Base-by-base conservation (phyloP, 2,113 vertebrate species). In the Chloebia gouldiae region DNA sequence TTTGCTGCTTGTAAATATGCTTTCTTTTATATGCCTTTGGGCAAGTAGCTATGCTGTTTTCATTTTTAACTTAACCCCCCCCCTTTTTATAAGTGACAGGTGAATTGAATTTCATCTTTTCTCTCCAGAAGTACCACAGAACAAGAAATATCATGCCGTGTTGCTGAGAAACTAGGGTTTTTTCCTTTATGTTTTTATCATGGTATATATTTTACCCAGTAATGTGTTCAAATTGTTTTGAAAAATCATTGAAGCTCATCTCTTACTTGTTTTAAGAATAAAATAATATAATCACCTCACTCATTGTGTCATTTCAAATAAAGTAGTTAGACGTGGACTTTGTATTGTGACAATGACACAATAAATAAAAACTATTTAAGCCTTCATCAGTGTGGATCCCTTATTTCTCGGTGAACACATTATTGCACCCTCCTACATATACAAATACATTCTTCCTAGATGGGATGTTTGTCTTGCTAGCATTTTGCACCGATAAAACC, bases 201-300 rank as follows among this genome's bases (percentile, higher is more conserved):
- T 69, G 28, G 16, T 57, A 82, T 68, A 30, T 92, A 83, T 56
- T 94, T 92, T 88, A 71, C 61, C 20, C 31, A 61, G 77, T 72
- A 56, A 35, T 86, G 86, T 95, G 72, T 95, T 91, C 10, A 77
- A 93, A 66, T 80, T 83, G 16, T 72, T 57, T 44, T 87, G 42
- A 87, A 95, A 68, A 86, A 68, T 83, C 50, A 61, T 51, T 80
- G 50, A 89, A 35, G 28, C 30, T 70, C 40, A 33, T 84, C 18
- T 80, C 53, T 90, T 80, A 35, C 64, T 91, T 88, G 10, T 95
- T 95, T 91, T 73, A 72, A 23, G 56, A 89, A 93, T 88, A 75
- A 81, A 69, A 56, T 12, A 37, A 19, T 50, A 68, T 23, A 28
- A 33, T 82, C 27, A 49, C 57, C n/a, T 86, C 76, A 40, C 66